phyloP scores from a whole-genome alignment of 2,113 vertebrate genomes.

The Rhabdornis inornatus region DNA sequence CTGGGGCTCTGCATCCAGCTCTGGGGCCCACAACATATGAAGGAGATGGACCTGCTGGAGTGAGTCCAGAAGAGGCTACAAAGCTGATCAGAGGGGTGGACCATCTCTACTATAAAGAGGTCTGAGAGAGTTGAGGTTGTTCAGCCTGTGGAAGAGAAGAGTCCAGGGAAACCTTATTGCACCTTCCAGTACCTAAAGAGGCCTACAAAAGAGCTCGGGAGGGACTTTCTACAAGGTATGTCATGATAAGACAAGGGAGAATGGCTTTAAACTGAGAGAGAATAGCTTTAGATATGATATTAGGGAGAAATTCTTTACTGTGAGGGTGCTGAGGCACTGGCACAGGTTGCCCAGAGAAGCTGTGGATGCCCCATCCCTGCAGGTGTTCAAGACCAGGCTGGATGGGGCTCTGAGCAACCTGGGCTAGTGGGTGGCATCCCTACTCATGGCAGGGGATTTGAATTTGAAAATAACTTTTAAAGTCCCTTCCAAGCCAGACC shows the following conservation, averaged over 20 bases:
- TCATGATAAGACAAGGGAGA: neutral
- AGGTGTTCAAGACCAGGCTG: neutral
- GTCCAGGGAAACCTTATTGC: neutral
- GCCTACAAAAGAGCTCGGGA: neutral
- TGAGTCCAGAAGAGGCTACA: neutral
- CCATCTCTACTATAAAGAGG: neutral
- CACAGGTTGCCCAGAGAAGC: neutral
- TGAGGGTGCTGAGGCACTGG: neutral
- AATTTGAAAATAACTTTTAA: neutral
- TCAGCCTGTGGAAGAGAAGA: neutral
- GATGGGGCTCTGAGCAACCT: neutral
- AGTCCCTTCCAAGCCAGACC: neutral
- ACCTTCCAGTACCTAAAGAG: neutral
- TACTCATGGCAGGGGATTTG: neutral
- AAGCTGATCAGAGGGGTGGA: neutral
- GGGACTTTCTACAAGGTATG: neutral
- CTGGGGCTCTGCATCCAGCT: neutral
- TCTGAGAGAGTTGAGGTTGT: neutral
- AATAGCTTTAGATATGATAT: neutral
- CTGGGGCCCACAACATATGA: fast-evolving
- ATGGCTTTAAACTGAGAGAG: neutral
- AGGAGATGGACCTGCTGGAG: neutral
- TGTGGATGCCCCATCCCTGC: neutral
- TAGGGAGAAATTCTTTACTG: neutral
- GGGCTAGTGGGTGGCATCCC: neutral